Evolutionary conservation across 2,888 invertebrate genomes (phyloP).

Genomic region (Acronicta leporina): DNA sequence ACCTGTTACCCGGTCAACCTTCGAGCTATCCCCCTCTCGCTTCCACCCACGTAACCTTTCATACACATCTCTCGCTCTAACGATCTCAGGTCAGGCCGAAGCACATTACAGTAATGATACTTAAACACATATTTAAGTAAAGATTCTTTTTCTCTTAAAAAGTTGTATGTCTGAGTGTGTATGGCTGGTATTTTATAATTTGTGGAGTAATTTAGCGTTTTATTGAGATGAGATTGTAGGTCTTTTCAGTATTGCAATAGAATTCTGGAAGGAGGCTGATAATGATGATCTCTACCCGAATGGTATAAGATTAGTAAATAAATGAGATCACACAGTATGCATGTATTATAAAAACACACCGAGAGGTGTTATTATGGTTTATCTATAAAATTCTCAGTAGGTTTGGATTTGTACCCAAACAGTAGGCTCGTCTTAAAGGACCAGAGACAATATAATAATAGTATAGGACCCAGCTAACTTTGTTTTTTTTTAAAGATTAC

Average conservation of each 20-base stretch:
- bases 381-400: no score
- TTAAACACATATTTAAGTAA: slow-evolving; percentile 88
- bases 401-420: no score
- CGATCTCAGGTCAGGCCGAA: slow-evolving; percentile 82
- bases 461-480: no score
- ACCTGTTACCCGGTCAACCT: slow-evolving; percentile 88
- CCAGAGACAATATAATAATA: no score
- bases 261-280: slow-evolving; percentile 1
- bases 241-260: slow-evolving; percentile 20
- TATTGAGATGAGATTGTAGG: slow-evolving; percentile 44
- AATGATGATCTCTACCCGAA: slow-evolving; percentile 5
- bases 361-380: no score
- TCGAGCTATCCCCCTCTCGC: slow-evolving; percentile 66
- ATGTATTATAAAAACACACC: no score
- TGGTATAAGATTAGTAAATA: not conserved
- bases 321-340: no score
- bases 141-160: slow-evolving; percentile 82
- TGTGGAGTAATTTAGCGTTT: slow-evolving; percentile 51
- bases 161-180: slow-evolving; percentile 72
- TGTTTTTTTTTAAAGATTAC: no score
- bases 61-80: slow-evolving; percentile 66
- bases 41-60: slow-evolving; percentile 53
- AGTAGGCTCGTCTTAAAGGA: no score
- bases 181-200: slow-evolving; percentile 60
- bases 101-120: slow-evolving; percentile 88